phyloP scores from a whole-genome alignment of 1,140 invertebrate species.

The Manduca sexta region DNA sequence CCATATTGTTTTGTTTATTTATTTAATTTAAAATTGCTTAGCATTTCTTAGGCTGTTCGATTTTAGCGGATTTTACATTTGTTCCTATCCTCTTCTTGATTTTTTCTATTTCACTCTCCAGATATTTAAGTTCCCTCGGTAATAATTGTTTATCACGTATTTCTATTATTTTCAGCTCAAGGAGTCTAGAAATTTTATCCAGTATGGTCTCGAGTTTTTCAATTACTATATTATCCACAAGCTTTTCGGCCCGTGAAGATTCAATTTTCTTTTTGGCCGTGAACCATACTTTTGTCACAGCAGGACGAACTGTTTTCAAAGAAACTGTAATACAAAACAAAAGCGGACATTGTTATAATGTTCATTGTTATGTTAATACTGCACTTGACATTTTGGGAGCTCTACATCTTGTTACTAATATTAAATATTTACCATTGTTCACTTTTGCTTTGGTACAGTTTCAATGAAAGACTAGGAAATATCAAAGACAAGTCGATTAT shows the following conservation, averaged over 20 bases:
- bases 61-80: no score
- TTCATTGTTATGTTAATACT: no score
- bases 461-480: constrained; percentile 7
- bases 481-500: no score
- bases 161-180: constrained; percentile 25
- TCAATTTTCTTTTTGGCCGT: constrained; percentile 31
- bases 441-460: constrained; percentile 51
- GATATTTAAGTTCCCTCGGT: constrained; percentile 37
- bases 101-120: constrained; percentile 47
- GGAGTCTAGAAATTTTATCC: constrained; percentile 11
- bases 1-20: no score
- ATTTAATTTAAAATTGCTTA: no score
- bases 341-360: constrained; percentile 9
- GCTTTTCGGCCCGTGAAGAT: constrained; percentile 31
- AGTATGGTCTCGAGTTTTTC: constrained; percentile 31
- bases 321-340: constrained; percentile 59
- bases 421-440: not conserved
- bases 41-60: no score
- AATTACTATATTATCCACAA: constrained; percentile 42
- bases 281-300: constrained; percentile 37
- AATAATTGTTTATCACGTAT: constrained; percentile 40
- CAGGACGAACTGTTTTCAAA: constrained; percentile 43
- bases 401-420: no score
- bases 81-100: constrained; percentile 30
- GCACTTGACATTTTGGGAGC: no score